phyloP scores from a whole-genome alignment of 2,113 vertebrate genomes.

The Corvus cornix region DNA sequence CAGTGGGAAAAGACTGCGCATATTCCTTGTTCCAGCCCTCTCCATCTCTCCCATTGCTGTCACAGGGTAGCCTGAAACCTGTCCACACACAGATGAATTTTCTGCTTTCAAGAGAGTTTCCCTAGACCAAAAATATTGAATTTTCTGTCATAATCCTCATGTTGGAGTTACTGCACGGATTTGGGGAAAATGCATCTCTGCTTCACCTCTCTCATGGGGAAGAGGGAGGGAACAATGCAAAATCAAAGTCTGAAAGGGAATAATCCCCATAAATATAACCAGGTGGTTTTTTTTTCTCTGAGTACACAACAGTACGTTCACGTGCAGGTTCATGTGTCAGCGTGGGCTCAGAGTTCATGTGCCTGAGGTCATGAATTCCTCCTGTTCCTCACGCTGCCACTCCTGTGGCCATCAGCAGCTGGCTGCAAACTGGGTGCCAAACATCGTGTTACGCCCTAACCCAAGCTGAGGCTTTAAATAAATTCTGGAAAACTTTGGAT shows the following conservation, averaged over 20 bases:
- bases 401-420: neutral
- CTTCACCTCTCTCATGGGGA: neutral
- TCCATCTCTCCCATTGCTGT: neutral
- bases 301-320: neutral
- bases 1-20: neutral
- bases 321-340: neutral
- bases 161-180: neutral
- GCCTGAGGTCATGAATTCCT: neutral
- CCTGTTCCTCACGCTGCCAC: neutral
- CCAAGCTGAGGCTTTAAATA: neutral
- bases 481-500: neutral
- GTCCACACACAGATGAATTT: neutral
- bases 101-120: neutral
- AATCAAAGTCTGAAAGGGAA: neutral
- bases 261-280: fast-evolving
- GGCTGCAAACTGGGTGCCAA: neutral
- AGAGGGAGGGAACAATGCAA: neutral
- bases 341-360: neutral
- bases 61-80: neutral
- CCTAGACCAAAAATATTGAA: neutral
- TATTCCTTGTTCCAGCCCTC: neutral
- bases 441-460: neutral
- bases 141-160: neutral
- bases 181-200: neutral
- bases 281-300: neutral